Evolutionary conservation across 2,113 vertebrate genomes (phyloP), one percentile per base, ranked within the genome.

Genomic region (Odobenus rosmarus): DNA sequence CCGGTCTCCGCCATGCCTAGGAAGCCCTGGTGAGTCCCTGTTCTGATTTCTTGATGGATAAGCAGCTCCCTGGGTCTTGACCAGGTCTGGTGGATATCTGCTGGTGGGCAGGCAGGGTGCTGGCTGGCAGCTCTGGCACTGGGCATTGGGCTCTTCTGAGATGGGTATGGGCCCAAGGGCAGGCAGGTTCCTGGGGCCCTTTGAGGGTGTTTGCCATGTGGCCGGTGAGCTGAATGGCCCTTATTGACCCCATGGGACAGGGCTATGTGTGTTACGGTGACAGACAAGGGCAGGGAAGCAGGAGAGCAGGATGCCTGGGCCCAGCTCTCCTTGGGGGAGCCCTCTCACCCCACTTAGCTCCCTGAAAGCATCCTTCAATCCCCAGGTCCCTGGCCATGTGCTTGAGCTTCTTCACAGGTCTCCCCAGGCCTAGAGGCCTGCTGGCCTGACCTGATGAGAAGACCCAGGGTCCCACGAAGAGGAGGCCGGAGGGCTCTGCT

Each of bases 11-110:
- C 6, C 42, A 97, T 77, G 95, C 98, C 88, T 76, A 97, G 97
- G 93, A 88, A 96, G 69, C 96, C 94, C 55, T 95, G 98, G 98
- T 97, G 97, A 98, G 98, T 97, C 83, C 18, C 24, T 90, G 46
- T 57, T 95, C 80, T 87, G 80, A 62, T 90, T 95, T 97, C 76
- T 74, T 33, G 49, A 51, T 46, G 57, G 77, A 86, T 57, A 79
- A 4, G 53, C 39, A 83, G 61, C 51, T 84, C 24, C 81, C 39
- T 42, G 83, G 76, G 90, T 71, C 72, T 83, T 88, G 61, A 72
- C 15, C 53, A 80, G 76, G 72, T 57, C 55, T 67, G 28, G 42
- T 26, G 67, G 28, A 53, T 71, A 28, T 59, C 83, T 96, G 57
- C 33, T 39, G 55, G 33, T 64, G 69, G 59, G 64, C 23, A 33